These are phyloP conservation scores for Alethe diademata DNA, from an alignment of 2,113 vertebrate genomes.

Conservation along the genomic window DNA sequence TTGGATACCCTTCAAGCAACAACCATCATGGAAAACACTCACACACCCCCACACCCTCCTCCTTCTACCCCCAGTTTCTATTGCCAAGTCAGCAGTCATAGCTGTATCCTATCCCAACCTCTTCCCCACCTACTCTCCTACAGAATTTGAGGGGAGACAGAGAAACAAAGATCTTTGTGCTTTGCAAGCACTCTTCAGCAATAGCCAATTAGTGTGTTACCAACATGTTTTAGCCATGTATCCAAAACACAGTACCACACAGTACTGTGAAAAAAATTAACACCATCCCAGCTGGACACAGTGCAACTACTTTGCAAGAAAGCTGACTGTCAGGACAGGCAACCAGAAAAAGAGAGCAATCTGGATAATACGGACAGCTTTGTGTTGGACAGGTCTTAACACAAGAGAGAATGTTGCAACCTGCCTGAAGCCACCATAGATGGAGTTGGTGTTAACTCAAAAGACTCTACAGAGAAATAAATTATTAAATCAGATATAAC, in stretches of 20 bases:
- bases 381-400: not conserved
- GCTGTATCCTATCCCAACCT: not conserved
- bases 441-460: not conserved
- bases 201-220: not conserved
- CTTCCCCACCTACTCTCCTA: not conserved
- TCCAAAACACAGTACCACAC: not conserved
- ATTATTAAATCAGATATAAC: not conserved
- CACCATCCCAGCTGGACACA: not conserved
- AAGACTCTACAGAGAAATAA: not conserved
- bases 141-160: not conserved
- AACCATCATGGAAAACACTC: not conserved
- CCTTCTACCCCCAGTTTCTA: not conserved
- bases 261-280: not conserved
- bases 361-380: not conserved
- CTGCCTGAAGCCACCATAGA: not conserved
- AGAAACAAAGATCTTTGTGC: not conserved
- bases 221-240: not conserved
- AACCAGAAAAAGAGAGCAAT: not conserved
- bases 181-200: not conserved
- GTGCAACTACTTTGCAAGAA: not conserved
- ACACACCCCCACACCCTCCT: not conserved
- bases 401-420: not conserved
- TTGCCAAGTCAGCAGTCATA: not conserved
- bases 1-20: not conserved
- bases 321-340: not conserved